Conservation (phyloP, 2,888 invertebrate genomes). For the Pristionchus arcanus region DNA sequence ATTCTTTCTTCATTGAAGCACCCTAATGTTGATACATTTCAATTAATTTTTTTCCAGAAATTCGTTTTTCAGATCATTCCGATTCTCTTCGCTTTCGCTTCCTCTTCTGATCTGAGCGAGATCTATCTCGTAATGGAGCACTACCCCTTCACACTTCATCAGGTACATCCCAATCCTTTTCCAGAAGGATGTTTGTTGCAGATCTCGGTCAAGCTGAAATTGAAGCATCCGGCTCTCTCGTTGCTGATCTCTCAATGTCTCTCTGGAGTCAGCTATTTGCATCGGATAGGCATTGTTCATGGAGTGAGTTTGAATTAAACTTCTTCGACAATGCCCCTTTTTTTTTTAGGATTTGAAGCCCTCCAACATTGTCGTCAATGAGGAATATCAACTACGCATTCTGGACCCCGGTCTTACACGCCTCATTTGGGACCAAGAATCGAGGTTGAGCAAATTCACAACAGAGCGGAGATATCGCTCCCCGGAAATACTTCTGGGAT, state of each 20-base stretch:
- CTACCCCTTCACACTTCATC: not conserved
- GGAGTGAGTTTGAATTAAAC: not conserved
- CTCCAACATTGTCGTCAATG: not conserved
- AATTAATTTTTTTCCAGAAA: too few relatives aligned
- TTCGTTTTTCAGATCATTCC: not conserved
- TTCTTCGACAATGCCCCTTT: too few relatives aligned
- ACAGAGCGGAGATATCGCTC: not conserved
- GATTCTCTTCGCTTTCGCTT: not conserved
- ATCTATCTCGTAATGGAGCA: constrained; percentile 3
- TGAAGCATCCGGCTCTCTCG: not conserved
- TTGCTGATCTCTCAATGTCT: not conserved
- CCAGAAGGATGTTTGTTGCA: not conserved
- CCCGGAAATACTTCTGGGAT: not conserved
- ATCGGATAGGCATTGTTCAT: not conserved
- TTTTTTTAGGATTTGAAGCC: not conserved
- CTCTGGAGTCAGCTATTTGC: not conserved
- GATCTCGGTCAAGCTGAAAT: not conserved
- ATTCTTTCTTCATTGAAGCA: not conserved
- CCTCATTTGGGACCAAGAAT: not conserved
- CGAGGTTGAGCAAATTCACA: not conserved
- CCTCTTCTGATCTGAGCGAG: not conserved
- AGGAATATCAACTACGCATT: not conserved
- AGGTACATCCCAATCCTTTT: not conserved
- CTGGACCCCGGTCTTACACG: not conserved
- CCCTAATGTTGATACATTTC: not conserved